Evolutionary conservation across 2,113 vertebrate genomes (phyloP).

Genomic region (Egretta garzetta): DNA sequence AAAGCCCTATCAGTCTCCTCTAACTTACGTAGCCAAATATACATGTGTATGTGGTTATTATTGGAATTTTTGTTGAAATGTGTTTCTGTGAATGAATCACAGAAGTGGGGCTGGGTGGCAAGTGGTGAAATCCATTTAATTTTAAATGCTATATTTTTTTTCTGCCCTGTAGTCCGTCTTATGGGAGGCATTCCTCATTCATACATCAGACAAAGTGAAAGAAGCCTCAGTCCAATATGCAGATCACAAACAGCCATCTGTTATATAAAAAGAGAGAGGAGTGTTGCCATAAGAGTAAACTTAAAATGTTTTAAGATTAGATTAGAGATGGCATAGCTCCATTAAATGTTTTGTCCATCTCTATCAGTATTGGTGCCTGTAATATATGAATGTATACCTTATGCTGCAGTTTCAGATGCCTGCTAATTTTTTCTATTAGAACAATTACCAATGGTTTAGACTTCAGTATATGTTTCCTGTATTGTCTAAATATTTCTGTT

Average conservation of each 20-base stretch:
- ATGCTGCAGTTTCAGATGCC: not conserved
- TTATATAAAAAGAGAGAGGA: not conserved
- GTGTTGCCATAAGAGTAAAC: not conserved
- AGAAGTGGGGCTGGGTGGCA: not conserved
- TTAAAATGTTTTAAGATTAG: not conserved
- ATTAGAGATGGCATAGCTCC: not conserved
- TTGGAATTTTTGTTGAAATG: not conserved
- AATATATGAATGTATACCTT: not conserved
- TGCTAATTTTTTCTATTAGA: not conserved
- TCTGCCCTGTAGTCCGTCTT: not conserved
- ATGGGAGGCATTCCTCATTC: not conserved
- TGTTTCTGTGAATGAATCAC: conserved; percentile 31
- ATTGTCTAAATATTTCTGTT: not conserved
- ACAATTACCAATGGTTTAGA: not conserved
- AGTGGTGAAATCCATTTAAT: not conserved
- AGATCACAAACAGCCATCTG: conserved; percentile 20
- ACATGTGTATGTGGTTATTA: not conserved
- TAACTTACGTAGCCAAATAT: not conserved
- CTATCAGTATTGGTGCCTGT: not conserved
- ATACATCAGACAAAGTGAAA: not conserved
- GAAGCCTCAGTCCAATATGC: not conserved
- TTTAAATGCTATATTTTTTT: not conserved
- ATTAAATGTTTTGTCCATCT: not conserved
- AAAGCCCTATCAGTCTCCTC: not conserved
- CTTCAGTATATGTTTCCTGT: not conserved